phyloP scores from a whole-genome alignment of 2,888 invertebrate genomes.

The Diploptera punctata region DNA sequence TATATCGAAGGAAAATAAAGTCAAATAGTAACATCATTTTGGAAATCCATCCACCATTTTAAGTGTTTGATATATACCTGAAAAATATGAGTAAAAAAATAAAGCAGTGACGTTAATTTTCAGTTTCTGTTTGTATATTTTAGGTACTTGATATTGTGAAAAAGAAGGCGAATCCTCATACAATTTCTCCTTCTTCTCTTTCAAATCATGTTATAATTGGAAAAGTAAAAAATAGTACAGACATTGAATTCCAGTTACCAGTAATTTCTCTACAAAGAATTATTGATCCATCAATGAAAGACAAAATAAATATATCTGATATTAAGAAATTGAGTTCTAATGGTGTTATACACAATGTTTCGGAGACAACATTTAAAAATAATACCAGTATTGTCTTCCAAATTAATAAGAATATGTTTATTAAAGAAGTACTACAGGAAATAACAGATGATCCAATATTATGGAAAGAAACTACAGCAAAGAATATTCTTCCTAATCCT shows the following conservation, averaged over 20 bases:
- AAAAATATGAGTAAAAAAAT: no score
- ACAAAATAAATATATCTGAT: not conserved
- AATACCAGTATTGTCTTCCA: slow-evolving; percentile 49
- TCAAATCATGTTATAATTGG: slow-evolving; percentile 4
- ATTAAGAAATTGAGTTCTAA: not conserved
- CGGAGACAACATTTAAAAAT: slow-evolving; percentile 27
- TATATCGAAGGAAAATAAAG: no score
- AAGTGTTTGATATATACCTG: no score
- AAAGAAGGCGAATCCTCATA: not conserved
- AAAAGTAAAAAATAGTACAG: not conserved
- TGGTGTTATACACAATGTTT: slow-evolving; percentile 8
- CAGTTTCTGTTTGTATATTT: not conserved
- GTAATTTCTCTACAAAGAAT: not conserved
- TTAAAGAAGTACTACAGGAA: slow-evolving; percentile 58
- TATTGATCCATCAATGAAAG: not conserved
- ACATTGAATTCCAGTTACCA: slow-evolving; percentile 16
- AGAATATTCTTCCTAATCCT: not conserved
- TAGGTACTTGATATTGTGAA: slow-evolving; percentile 24
- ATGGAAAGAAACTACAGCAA: slow-evolving; percentile 42
- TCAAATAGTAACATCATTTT: no score
- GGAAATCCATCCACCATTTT: no score
- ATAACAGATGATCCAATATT: slow-evolving; percentile 44
- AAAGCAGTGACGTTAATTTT: no score
- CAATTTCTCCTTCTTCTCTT: not conserved
- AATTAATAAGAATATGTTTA: slow-evolving; percentile 54